phyloP scores from a whole-genome alignment of 2,113 vertebrate genomes.

The Pipra filicauda region DNA sequence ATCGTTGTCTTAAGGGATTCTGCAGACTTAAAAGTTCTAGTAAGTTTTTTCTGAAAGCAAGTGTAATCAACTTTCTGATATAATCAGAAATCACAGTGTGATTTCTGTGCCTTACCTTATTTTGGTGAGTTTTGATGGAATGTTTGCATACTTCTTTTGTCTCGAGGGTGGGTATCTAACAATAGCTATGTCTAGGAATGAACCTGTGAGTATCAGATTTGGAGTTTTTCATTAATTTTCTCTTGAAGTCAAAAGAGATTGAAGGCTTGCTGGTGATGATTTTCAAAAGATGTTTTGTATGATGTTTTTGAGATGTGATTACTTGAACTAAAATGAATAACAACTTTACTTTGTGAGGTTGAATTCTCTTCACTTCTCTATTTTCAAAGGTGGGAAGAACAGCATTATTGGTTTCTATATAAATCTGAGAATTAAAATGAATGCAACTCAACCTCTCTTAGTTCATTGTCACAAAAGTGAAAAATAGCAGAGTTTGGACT shows the following conservation, averaged over 20 bases:
- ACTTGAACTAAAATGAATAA: not conserved
- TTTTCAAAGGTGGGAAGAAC: not conserved
- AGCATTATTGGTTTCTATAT: not conserved
- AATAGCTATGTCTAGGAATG: not conserved
- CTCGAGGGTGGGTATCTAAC: not conserved
- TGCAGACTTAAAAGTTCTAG: not conserved
- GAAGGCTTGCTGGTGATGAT: not conserved
- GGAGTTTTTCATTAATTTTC: not conserved
- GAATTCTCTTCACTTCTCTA: not conserved
- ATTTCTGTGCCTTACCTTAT: not conserved
- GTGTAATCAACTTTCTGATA: not conserved
- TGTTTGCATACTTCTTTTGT: not conserved
- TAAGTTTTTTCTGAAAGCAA: not conserved
- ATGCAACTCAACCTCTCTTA: not conserved
- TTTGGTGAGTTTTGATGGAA: not conserved
- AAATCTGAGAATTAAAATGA: not conserved
- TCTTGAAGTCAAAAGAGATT: not conserved
- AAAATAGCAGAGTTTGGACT: not conserved
- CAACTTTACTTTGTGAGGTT: not conserved
- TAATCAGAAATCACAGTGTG: not conserved
- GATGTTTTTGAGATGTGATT: not conserved
- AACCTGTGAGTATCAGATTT: not conserved
- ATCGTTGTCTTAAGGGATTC: not conserved
- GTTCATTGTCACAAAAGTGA: not conserved
- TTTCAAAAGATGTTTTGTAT: not conserved